A percentile compares a stretch with the other conserved stretches of the same genome.
These are phyloP conservation scores for Asbolus verrucosus DNA, from an alignment of 1,140 invertebrate genomes.

Conservation along the genomic window DNA sequence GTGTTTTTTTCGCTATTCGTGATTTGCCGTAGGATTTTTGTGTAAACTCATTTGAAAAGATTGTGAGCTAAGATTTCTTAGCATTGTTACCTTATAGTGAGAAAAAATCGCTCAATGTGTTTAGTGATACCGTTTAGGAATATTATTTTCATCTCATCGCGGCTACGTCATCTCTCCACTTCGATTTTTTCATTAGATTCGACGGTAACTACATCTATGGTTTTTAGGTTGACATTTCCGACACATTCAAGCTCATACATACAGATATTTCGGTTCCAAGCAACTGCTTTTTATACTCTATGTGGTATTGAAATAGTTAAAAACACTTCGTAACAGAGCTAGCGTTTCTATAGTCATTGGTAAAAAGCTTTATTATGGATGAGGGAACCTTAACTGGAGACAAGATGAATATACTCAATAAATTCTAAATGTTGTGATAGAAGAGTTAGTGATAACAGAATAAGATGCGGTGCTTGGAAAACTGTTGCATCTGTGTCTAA, in stretches of 20 bases:
- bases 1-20: constrained; percentile 36
- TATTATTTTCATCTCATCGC: no score
- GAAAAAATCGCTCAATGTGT: constrained; percentile 57
- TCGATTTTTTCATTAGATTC: neutral
- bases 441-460: constrained; percentile 50
- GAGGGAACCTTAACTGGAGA: constrained; percentile 1
- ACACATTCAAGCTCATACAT: no score
- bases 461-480: constrained; percentile 45
- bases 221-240: neutral
- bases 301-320: no score
- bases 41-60: constrained; percentile 19
- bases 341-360: no score
- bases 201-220: neutral
- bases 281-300: constrained; percentile 40
- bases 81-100: constrained; percentile 55
- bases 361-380: constrained; percentile 33
- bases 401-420: no score
- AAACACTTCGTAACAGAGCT: constrained; percentile 17
- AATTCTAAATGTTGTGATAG: constrained; percentile 61
- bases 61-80: constrained; percentile 53
- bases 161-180: neutral
- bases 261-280: no score
- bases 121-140: constrained; percentile 49
- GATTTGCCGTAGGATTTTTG: no score
- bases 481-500: constrained; percentile 39